phyloP scores from a whole-genome alignment of 23 tunicate genomes.

The Styela clava region DNA sequence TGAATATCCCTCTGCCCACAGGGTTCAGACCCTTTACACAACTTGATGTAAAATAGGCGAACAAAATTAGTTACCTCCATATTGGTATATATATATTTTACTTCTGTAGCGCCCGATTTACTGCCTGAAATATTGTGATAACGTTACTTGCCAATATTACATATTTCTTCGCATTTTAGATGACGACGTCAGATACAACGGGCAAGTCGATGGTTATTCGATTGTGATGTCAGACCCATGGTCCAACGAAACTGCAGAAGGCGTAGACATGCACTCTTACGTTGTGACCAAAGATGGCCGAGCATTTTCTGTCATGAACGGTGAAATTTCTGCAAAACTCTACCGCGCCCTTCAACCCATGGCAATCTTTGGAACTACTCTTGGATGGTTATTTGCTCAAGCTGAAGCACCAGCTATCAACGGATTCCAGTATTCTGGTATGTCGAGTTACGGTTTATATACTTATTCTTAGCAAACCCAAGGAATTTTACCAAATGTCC shows the following conservation, averaged over 20 bases:
- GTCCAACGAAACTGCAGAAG: not conserved
- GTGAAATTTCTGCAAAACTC: constrained; percentile 37
- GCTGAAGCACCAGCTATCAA: constrained; percentile 50
- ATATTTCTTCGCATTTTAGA: constrained; percentile 24
- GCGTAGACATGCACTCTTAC: constrained; percentile 49
- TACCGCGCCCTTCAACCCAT: constrained; percentile 64
- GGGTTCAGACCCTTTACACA: too few species aligned
- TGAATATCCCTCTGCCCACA: too few species aligned
- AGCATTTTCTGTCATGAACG: constrained; percentile 63
- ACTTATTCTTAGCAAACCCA: not conserved
- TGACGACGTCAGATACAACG: constrained; percentile 48
- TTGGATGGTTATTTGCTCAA: constrained; percentile 82
- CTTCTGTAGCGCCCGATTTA: too few species aligned
- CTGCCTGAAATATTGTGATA: too few species aligned
- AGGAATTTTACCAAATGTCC: too few species aligned
- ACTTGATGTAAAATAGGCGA: too few species aligned
- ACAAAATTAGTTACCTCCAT: too few species aligned
- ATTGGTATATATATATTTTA: too few species aligned
- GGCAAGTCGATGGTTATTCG: constrained; percentile 52
- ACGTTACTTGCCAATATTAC: too few species aligned
- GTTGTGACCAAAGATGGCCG: constrained; percentile 57
- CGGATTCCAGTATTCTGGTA: constrained; percentile 87
- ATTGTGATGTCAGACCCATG: constrained; percentile 33
- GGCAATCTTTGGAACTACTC: constrained; percentile 49
- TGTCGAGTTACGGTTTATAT: too few species aligned